Base-by-base conservation (phyloP, 2,797 vertebrate species). In the Gymnothorax javanicus region DNA sequence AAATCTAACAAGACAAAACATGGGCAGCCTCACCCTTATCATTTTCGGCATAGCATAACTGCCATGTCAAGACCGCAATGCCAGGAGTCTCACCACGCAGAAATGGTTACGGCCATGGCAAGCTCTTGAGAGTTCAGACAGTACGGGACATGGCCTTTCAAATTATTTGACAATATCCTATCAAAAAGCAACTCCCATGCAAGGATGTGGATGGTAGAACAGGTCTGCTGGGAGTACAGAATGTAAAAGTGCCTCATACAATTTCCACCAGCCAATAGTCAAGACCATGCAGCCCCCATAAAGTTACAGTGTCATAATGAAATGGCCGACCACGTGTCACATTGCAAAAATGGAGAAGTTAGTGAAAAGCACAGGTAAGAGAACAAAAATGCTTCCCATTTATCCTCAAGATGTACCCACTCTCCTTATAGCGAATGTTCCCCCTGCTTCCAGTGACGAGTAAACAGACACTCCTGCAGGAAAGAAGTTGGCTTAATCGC, bases 271-370 rank as follows among this genome's bases (percentile, higher is more conserved):
- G 50, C 17, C 56, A 81, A 54, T 23, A 81, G 52, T 54, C 77
- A 81, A 81, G 20, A 81, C 77, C 77, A 81, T 81, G 77, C 77
- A 81, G 77, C 77, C 77, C 52, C 52, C 77, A 56, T 81, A 52
- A 11, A 79, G 77, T 81, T 81, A 81, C 77, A 81, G 52, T 81
- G 77, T 81, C 52, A 81, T 81, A 81, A 81, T 56, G 8, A 54
- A 81, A 81, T 20, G 52, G 77, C 77, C 54, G 52, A 56, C 77
- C 77, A 81, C 54, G n/a, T 56, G n/a, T 57, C 58, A 83, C 64
- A 67, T 83, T 69, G 58, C 58, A 86, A 52, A 86, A 86, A 86
- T 50, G 82, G 62, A 86, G 86, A 56, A 79, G 81, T 62, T 82
- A 81, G 85, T 69, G 50, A 62, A 79, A 86, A 82, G 56, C 71